A percentile compares a stretch with the other conserved stretches of the same genome.
Evolutionary conservation across 1,140 invertebrate genomes (phyloP).

Genomic region (Hycleus phaleratus): DNA sequence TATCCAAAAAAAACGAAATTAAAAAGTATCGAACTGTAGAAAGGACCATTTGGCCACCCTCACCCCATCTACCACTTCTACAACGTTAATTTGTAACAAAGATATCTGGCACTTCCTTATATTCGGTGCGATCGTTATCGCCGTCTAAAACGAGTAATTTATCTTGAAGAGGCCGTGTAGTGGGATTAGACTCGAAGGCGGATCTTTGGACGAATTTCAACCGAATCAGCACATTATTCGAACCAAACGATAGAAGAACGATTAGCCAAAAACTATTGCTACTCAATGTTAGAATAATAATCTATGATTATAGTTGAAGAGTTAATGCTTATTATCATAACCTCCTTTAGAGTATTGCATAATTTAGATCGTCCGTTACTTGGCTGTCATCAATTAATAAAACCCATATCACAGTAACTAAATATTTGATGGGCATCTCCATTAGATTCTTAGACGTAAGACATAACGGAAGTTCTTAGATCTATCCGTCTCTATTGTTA

Average conservation of each 20-base stretch:
- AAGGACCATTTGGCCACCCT: neutral
- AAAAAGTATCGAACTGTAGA: conserved; percentile 3
- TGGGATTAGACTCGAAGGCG: conserved; percentile 20
- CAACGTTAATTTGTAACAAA: conserved; percentile 28
- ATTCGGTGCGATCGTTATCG: conserved; percentile 28
- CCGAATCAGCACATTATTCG: conserved; percentile 26
- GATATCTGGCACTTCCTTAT: conserved; percentile 28
- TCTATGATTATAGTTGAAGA: neutral
- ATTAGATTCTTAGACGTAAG: conserved; percentile 29
- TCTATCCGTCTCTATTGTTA: too few relatives aligned
- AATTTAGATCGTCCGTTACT: conserved; percentile 39
- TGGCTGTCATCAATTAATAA: conserved; percentile 45
- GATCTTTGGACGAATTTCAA: conserved; percentile 13
- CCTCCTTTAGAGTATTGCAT: conserved; percentile 27
- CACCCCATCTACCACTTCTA: neutral
- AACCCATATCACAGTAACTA: conserved; percentile 41
- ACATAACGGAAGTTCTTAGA: conserved; percentile 9
- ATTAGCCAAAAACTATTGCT: too few relatives aligned
- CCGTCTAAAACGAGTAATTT: conserved; percentile 27
- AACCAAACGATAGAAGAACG: neutral
- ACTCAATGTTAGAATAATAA: too few relatives aligned
- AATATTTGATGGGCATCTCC: conserved; percentile 41
- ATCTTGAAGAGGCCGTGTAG: conserved; percentile 23
- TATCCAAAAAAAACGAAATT: conserved; percentile 2
- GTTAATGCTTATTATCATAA: neutral